These are phyloP conservation scores for Eulemur mongoz DNA, from an alignment of 2,797 vertebrate species.

Conservation along the genomic window DNA sequence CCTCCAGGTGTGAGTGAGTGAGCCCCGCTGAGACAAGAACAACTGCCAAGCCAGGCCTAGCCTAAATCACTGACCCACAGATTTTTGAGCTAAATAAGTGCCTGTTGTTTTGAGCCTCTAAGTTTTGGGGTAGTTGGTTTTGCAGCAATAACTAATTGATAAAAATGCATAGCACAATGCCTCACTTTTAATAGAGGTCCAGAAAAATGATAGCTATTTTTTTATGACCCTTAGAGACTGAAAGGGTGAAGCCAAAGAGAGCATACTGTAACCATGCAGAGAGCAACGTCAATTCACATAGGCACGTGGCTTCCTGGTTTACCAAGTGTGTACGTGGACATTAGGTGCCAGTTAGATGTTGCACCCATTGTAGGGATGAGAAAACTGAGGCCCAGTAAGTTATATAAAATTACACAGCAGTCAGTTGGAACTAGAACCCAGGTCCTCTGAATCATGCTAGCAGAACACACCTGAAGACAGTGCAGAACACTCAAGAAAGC, in stretches of 20 bases:
- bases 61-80: not conserved
- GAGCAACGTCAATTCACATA: not conserved
- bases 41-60: not conserved
- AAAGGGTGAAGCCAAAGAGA: not conserved
- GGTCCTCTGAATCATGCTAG: not conserved
- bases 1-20: not conserved
- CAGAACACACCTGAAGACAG: not conserved
- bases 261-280: not conserved
- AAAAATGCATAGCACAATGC: not conserved
- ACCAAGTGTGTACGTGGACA: not conserved
- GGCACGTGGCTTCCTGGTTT: not conserved
- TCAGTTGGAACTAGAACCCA: not conserved
- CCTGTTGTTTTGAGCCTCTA: not conserved
- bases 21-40: not conserved
- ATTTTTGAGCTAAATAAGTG: not conserved
- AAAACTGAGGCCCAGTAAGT: not conserved
- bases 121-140: not conserved
- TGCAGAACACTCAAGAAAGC: not conserved
- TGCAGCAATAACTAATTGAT: not conserved
- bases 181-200: not conserved
- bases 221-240: not conserved
- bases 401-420: not conserved
- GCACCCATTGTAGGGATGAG: not conserved
- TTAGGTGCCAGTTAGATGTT: not conserved
- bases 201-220: not conserved